Base-by-base conservation (phyloP, 2,888 invertebrate species). In the Chalcosyrphus nemorum region DNA sequence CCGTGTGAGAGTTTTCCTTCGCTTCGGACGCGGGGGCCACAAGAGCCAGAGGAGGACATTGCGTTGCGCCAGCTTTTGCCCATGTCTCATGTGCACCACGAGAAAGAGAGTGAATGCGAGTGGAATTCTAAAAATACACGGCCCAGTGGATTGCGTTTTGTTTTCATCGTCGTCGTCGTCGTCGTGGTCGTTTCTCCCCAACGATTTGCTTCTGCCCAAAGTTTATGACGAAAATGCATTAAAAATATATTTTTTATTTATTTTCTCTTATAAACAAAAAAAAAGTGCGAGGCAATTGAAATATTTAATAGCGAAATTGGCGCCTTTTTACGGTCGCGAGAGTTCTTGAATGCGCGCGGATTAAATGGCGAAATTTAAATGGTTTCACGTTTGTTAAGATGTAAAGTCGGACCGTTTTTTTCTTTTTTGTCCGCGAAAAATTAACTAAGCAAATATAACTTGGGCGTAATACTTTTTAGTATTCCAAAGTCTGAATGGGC, bases 101-200 rank as follows among this genome's bases (percentile, higher is more conserved):
- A n/a, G n/a, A n/a, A n/a, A n/a, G 54, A 11, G 21, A 43, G n/a
- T 17, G 54, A 19, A 54, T 77, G 61, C 19, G 57, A 80, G 61
- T 56, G 54, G 66, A 80, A 68, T 74, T 80, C 80, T 80, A 80
- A 80, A 80, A 80, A 80, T 80, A 80, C 32, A 54, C 66, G 54
- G 72, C 80, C 74, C 74, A 74, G 61, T 80, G 74, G 68, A 45
- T 61, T 59, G 54, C 52, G 74, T 68, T 74, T 59, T 65, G 66
- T 74, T 61, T 66, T 56, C 27, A 52, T n/a, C n/a, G n/a, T n/a
- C n/a, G n/a, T n/a, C n/a, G n/a, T n/a, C n/a, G n/a, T n/a, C n/a
- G n/a, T n/a, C n/a, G n/a, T n/a, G n/a, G n/a, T n/a, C n/a, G n/a
- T 74, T 63, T 57, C 52, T 43, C 27, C 32, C 19, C 43, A 19